Percentiles rank a stretch among this genome's conserved stretches.
Evolutionary conservation across 2,888 invertebrate species (phyloP).

Genomic region (Caradrina clavipalpis): DNA sequence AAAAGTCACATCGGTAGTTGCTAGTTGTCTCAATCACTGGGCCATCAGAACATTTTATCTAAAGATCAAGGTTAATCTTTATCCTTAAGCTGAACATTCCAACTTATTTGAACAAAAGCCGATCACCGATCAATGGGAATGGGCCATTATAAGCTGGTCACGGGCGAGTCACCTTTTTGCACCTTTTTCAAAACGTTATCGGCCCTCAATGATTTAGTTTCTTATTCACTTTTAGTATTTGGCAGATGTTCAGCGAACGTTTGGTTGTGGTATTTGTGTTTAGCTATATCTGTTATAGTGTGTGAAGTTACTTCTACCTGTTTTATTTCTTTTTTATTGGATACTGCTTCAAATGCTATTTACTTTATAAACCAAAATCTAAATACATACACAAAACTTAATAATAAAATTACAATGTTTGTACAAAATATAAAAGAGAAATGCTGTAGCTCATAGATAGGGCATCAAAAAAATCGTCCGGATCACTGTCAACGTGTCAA

Average conservation of each 20-base stretch:
- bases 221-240: conserved; percentile 64
- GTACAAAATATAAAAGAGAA: too few species aligned
- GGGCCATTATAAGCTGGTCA: conserved; percentile 45
- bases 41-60: not conserved
- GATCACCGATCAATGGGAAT: conserved; percentile 45
- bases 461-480: too few species aligned
- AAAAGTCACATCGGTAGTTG: too few species aligned
- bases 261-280: conserved; percentile 60
- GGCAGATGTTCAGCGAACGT: conserved; percentile 68
- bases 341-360: too few species aligned
- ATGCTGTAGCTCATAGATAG: too few species aligned
- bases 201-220: conserved; percentile 61
- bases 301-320: conserved; percentile 42
- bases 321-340: conserved; percentile 8
- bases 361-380: too few species aligned
- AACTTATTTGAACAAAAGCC: conserved; percentile 36
- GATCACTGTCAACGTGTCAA: too few species aligned
- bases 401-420: too few species aligned
- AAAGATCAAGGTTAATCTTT: conserved; percentile 10
- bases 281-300: conserved; percentile 41
- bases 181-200: conserved; percentile 58
- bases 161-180: conserved; percentile 55
- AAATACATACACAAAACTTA: too few species aligned
- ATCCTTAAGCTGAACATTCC: conserved; percentile 15
- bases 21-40: too few species aligned